A percentile compares a stretch with the other conserved stretches of the same genome.
Conservation (phyloP, 1,140 invertebrate species). For the Gryllus bimaculatus region DNA sequence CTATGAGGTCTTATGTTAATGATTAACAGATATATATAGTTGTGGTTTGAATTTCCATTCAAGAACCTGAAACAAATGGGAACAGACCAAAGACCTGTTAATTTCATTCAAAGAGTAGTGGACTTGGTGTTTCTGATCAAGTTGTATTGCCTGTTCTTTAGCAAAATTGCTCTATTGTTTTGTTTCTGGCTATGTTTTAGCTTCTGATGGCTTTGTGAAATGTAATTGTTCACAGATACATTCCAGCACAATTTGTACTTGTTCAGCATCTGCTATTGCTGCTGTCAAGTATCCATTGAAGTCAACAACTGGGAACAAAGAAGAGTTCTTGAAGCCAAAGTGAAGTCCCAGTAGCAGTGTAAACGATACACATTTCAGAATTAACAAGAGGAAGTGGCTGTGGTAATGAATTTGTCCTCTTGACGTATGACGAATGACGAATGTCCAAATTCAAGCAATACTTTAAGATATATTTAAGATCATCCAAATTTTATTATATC, state of each 20-base stretch:
- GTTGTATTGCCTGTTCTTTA: not conserved
- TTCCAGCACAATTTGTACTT: not conserved
- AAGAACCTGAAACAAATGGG: too few relatives aligned
- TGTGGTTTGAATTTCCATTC: too few relatives aligned
- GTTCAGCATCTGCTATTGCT: slow-evolving; percentile 11
- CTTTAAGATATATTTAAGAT: too few relatives aligned
- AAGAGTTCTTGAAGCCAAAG: not conserved
- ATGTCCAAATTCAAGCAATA: too few relatives aligned
- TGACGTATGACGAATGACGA: not conserved
- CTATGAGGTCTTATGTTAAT: too few relatives aligned
- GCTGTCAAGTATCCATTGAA: slow-evolving; percentile 16
- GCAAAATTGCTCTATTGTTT: not conserved
- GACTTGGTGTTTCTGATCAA: too few relatives aligned
- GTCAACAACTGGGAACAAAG: slow-evolving; percentile 16
- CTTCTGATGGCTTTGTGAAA: not conserved
- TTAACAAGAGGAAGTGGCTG: not conserved
- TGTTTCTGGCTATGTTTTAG: not conserved
- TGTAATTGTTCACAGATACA: not conserved
- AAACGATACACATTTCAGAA: not conserved
- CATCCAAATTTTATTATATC: too few relatives aligned
- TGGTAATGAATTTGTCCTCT: not conserved
- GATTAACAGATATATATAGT: too few relatives aligned
- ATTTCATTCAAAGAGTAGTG: too few relatives aligned
- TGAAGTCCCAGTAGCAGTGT: too few relatives aligned
- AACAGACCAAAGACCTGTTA: too few relatives aligned